Evolutionary conservation across 2,113 vertebrate species (phyloP), one percentile per base, ranked within the genome.

Genomic region (Thamnophis sirtalis): DNA sequence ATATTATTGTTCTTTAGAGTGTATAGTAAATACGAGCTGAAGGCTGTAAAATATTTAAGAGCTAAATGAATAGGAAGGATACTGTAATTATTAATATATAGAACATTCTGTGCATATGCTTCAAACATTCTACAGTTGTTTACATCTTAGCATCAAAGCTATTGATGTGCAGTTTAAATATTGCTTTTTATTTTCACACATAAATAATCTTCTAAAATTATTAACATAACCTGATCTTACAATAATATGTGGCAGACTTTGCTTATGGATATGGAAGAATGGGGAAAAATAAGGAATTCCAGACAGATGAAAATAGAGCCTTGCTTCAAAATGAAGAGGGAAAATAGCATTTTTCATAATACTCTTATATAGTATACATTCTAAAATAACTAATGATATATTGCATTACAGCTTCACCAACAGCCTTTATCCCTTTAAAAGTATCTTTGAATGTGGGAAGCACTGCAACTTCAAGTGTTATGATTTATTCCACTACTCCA

Each of bases 11-110:
- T 63, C 50, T 9, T 90, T 93, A 80, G 92, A 88, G 26, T 2
- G 3, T 84, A 55, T 5, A 73, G 1, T 56, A 87, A 94, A 80
- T 60, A 55, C 91, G 38, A 49, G 11, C 33, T 91, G 13, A 90
- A 92, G 48, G 90, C 80, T 58, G 9, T 5, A 33, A 38, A 94
- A 84, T 86, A 93, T 80, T 60, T 93, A 93, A 92, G 4, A 93
- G 89, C 50, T 53, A 94, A 91, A 0, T 10, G 84, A 84, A 88
- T n/a, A 53, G 55, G 13, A 33, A 3, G 92, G 9, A 24, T n/a
- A 43, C 0, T 91, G 4, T 53, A 21, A 13, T 51, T 51, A 19
- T 13, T 51, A 13, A 63, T 73, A 11, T 4, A 56, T 48, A 10
- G 28, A 55, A 56, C 50, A 43, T 48, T 9, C 9, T 17, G 24